These are phyloP conservation scores for Hydractinia symbiolongicarpus DNA, from an alignment of 30 jellyfish, hydroid and myxozoan species.

Conservation along the genomic window DNA sequence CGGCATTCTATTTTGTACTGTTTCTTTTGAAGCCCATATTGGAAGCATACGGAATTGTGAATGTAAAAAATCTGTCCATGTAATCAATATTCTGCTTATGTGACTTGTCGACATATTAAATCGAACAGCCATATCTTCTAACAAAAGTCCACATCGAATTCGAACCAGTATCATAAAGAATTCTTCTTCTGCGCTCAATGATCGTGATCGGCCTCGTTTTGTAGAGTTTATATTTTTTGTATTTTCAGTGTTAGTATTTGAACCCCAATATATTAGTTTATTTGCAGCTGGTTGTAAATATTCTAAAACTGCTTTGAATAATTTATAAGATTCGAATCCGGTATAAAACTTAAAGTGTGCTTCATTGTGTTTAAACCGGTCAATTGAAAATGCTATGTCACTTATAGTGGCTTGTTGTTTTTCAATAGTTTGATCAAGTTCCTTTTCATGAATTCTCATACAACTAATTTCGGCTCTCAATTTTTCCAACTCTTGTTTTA, in stretches of 20 bases:
- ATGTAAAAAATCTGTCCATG: too few relatives aligned
- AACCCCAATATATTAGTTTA: slow-evolving; percentile 4
- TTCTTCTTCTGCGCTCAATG: slow-evolving; percentile 37
- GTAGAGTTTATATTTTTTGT: not conserved
- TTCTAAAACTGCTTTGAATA: not conserved
- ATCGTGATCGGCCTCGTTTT: slow-evolving; percentile 33
- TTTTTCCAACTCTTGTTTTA: too few relatives aligned
- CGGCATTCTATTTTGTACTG: too few relatives aligned
- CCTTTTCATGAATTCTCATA: too few relatives aligned
- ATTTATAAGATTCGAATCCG: not conserved
- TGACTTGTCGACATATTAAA: slow-evolving; percentile 14
- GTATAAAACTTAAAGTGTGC: too few relatives aligned
- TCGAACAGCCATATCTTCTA: slow-evolving; percentile 17
- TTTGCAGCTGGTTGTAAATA: slow-evolving; percentile 11
- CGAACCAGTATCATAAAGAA: slow-evolving; percentile 43
- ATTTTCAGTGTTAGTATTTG: slow-evolving; percentile 15
- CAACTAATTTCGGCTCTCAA: too few relatives aligned
- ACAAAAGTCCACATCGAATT: slow-evolving; percentile 48
- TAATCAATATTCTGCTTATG: not conserved
- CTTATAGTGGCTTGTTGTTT: too few relatives aligned
- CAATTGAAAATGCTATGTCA: too few relatives aligned
- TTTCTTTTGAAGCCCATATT: not conserved
- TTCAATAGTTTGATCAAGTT: too few relatives aligned
- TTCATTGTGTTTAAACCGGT: too few relatives aligned
- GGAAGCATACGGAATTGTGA: too few relatives aligned